Base-by-base conservation (phyloP, 2,113 vertebrate genomes). In the Pygoscelis adeliae region DNA sequence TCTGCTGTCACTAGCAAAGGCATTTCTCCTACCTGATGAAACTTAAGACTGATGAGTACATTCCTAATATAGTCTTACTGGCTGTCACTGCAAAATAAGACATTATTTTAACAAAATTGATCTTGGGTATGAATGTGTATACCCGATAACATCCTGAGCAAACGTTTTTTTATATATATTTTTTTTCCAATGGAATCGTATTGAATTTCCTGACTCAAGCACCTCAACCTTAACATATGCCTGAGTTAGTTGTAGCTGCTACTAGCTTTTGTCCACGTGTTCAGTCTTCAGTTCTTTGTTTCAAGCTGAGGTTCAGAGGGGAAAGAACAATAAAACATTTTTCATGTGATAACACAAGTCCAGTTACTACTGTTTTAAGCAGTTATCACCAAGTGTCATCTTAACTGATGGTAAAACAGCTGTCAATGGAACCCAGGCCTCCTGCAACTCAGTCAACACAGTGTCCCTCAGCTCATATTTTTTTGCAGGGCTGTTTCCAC, bases 171-270 rank as follows among this genome's bases (percentile, higher is more conserved):
- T 10, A 42, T 19, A 50, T 14, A 8, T 34, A 6, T 34, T 5
- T 34, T 0, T 50, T 15, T 74, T 36, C 30, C 12, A 71, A 4
- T 38, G 34, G 58, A 76, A 71, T 77, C 0, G 2, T 26, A 73
- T 73, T 80, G 5, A 8, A 49, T 81, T 83, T 87, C 58, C 7
- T 53, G 15, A 70, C 9, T 69, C 5, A 11, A 9, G 5, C 1
- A 7, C 30, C 47, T 80, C 21, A 61, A 1, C 0, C 0, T 53
- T 78, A 70, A 78, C 73, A 61, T 66, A 66, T 4, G 3, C 29
- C 44, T 14, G 44, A 71, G 15, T 17, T 34, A 58, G 18, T 12
- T 44, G 42, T 78, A 80, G 26, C 67, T 90, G 59, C 46, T 74
- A 4, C 25, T 53, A 30, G 47, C 17, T 78, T 36, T 87, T 40